These are phyloP conservation scores for Lutjanus campechanus DNA, from an alignment of 2,797 vertebrate genomes.

Conservation along the genomic window DNA sequence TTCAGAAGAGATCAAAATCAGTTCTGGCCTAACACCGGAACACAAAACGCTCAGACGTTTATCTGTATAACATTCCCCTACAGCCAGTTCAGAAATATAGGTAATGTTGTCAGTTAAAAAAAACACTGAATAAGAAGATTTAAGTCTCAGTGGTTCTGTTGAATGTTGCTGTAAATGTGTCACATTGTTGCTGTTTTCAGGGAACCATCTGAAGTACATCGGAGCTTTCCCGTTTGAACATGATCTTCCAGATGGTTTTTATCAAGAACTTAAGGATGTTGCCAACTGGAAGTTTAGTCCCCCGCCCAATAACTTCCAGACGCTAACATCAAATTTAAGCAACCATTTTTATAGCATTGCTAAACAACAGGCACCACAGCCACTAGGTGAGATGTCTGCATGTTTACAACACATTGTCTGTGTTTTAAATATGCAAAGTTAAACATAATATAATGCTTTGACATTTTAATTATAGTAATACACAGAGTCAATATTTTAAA, in stretches of 20 bases:
- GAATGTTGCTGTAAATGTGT: background rate
- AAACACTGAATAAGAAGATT: too few species aligned
- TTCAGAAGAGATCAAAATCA: background rate
- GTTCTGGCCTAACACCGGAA: constrained; percentile 4
- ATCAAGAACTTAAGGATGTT: background rate
- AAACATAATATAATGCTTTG: too few species aligned
- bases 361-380: background rate
- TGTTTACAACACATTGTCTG: too few species aligned
- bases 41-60: background rate
- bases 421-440: too few species aligned
- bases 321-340: background rate
- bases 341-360: accelerated
- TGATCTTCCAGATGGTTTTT: background rate
- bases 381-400: background rate
- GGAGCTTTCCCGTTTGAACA: constrained; percentile 13
- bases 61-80: constrained; percentile 29
- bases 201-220: background rate
- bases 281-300: background rate
- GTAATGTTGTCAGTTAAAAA: background rate
- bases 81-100: background rate
- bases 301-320: background rate
- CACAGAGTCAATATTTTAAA: too few species aligned
- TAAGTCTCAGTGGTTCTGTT: too few species aligned
- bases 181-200: background rate
- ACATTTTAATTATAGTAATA: too few species aligned